Evolutionary conservation across 2,113 vertebrate species (phyloP).

Genomic region (Sturnira hondurensis): DNA sequence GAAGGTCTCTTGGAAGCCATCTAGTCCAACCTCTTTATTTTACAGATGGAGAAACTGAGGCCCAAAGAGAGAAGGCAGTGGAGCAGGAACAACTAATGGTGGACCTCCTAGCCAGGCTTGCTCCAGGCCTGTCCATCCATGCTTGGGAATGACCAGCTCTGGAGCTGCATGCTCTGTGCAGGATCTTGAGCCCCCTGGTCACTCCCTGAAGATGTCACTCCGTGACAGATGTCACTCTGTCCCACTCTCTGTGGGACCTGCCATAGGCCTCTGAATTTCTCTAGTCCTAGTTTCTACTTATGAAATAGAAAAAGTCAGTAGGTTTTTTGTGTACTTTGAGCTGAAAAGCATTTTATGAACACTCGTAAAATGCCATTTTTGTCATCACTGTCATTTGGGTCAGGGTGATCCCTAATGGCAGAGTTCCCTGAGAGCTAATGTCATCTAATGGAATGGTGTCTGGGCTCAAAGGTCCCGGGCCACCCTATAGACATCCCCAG

Average conservation of each 20-base stretch:
- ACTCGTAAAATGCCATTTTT: neutral
- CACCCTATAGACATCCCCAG: neutral
- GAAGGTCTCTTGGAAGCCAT: neutral
- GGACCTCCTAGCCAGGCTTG: neutral
- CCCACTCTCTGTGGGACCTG: neutral
- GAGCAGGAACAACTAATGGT: neutral
- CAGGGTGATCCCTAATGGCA: neutral
- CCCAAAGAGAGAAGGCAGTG: neutral
- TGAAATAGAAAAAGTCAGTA: neutral
- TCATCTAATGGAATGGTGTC: neutral
- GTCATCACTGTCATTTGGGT: neutral
- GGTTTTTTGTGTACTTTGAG: neutral
- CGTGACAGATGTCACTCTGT: too few relatives aligned
- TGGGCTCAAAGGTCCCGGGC: neutral
- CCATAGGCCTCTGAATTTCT: neutral
- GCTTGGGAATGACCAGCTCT: neutral
- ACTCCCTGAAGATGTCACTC: neutral
- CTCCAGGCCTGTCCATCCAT: neutral
- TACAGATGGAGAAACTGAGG: neutral
- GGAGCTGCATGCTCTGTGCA: neutral
- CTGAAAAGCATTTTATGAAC: neutral
- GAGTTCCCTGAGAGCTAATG: neutral
- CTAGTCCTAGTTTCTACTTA: neutral
- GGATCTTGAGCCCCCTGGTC: neutral
- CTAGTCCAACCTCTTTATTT: neutral